These are phyloP conservation scores for Metallyticus violacea DNA, from an alignment of 2,888 invertebrate genomes.

Conservation along the genomic window DNA sequence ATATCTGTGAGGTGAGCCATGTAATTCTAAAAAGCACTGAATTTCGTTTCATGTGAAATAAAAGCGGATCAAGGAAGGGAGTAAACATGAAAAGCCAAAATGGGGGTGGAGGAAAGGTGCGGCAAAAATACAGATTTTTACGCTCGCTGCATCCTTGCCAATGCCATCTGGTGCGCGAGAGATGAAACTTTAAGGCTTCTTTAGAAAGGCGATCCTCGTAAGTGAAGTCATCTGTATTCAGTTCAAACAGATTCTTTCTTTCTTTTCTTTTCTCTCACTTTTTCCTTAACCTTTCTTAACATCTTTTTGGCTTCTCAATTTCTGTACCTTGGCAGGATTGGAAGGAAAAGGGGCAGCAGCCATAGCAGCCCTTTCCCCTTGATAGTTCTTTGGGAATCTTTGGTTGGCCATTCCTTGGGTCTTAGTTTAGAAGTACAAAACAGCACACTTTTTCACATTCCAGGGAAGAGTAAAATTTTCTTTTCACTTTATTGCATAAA, in stretches of 20 bases:
- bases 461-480: too few relatives aligned
- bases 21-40: neutral
- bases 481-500: too few relatives aligned
- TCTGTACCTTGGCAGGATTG: neutral
- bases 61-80: neutral
- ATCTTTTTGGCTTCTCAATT: neutral
- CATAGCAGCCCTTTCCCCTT: neutral
- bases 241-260: neutral
- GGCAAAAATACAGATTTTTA: neutral
- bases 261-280: too few relatives aligned
- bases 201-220: neutral
- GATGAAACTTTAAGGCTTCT: neutral
- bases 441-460: too few relatives aligned
- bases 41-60: neutral
- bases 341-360: neutral
- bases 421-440: neutral
- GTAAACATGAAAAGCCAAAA: neutral
- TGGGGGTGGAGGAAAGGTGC: neutral
- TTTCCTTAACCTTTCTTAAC: neutral
- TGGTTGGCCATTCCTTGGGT: neutral
- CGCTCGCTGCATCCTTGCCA: neutral
- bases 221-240: slow-evolving; percentile 7
- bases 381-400: neutral
- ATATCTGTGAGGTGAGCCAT: neutral
- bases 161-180: neutral